Evolutionary conservation across 2,113 vertebrate genomes (phyloP), one percentile per base, ranked within the genome.

Genomic region (Nyctibius bracteatus): DNA sequence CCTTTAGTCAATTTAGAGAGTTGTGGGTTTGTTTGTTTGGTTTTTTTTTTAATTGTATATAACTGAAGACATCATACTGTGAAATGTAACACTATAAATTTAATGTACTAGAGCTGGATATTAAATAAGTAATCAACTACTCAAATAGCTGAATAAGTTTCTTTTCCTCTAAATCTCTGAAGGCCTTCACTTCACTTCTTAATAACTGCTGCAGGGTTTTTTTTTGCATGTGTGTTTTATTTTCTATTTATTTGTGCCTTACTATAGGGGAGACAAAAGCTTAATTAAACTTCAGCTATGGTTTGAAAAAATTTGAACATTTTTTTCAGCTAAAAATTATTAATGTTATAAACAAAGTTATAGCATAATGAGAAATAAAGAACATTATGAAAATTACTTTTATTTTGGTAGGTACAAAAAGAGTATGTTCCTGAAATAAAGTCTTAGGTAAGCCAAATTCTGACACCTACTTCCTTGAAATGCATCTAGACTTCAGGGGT

Each of bases 211-310:
- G 35, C 28, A 49, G 21, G 15, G 2, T 8, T 9, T 43, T 59
- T 59, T 33, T 88, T 63, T 73, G 8, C 3, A 5, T 31, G 23
- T 46, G 24, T 59, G 15, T 61, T 81, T 80, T 79, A 65, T 82
- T 74, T 85, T 78, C 19, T 81, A 16, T 71, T 93, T 81, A 16
- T 71, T 93, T 80, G 24, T 82, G 43, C 91, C 89, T 87, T 78
- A 33, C 20, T 15, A 72, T 59, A 63, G 41, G 6, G 73, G 39
- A 83, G 63, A 66, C 35, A 82, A 86, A 96, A 96, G 28, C n/a
- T 95, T 96, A 97, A 96, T 96, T 97, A 96, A 96, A 94, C 30
- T 83, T 89, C 77, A 96, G 57, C 77, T 94, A 63, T 59, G 63
- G 20, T 94, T 97, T 97, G 82, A 43, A 72, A 93, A 97, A 97